Base-by-base conservation (phyloP, 2,113 vertebrate species). In the Dromaius novaehollandiae region DNA sequence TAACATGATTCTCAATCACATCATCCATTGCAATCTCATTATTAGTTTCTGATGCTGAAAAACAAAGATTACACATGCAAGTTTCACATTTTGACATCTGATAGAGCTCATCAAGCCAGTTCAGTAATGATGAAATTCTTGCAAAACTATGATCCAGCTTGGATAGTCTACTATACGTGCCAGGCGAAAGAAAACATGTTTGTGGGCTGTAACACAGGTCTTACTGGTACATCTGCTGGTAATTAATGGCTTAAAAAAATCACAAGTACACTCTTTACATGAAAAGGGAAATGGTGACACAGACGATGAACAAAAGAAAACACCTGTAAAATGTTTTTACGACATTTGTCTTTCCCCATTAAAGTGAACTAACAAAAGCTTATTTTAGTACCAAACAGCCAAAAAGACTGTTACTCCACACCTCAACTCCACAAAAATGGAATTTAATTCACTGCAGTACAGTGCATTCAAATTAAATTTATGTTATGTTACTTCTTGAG, bases 1-100 rank as follows among this genome's bases (percentile, higher is more conserved):
- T 94, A 96, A 99, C 90, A 63, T 99, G 98, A 98, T 99, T 99
- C 97, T 98, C 98, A 95, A 98, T 94, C 13, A 98, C 96, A 89
- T 98, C 98, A 83, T 97, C 94, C 81, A 95, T 32, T 82, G 97
- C 86, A 7, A 88, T 69, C 38, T 95, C 97, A 61, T 98, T 98
- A 82, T 85, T 98, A 75, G 95, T 50, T 94, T 98, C 99, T 90
- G 97, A 92, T 86, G 97, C 98, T 99, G 88, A 46, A 89, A 93
- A 60, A 42, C 8, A 78, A 61, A 76, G 7, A 91, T 77, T 36
- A 82, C 32, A 73, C 9, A 82, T 95, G n/a, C 6, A 55, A 91
- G 7, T 48, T 91, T 82, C 75, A 82, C 28, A n/a, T 75, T 76
- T 84, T 50, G 77, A 38, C 21, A 89, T 40, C 19, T n/a, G 15